Evolutionary conservation across 2,888 invertebrate species (phyloP), one percentile per base, ranked within the genome.

Genomic region (Busseola fusca): DNA sequence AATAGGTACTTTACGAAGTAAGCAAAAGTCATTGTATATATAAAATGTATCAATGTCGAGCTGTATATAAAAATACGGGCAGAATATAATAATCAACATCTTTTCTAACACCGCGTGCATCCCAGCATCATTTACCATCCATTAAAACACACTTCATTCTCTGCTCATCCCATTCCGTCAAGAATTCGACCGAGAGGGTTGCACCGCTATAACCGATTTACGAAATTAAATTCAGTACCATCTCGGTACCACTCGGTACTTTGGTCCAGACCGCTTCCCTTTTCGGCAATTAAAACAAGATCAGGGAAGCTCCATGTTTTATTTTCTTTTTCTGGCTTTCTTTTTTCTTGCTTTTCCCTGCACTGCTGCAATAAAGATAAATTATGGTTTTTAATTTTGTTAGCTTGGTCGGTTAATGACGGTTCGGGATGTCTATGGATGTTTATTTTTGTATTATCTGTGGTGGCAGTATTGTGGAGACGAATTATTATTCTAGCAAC

Each of bases 311-410:
- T 76, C 25, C 80, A 74, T 79, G 84, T 82, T 85, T 81, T 84
- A 69, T 84, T 86, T 86, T 74, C 70, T 67, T 87, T 87, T 86
- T 85, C 73, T 12, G 68, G 16, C 30, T 21, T 76, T 30, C n/a
- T 85, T 85, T 87, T 83, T 68, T 66, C 87, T 88, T 87, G 86
- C 86, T 87, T 89, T 86, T 84, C 84, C 80, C 80, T 85, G 84
- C 86, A 82, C 84, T 87, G 85, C 87, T 84, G 91, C 90, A 89
- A 92, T 93, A 92, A 93, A 93, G 91, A 92, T 93, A 93, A 93
- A 93, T 93, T 92, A 93, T 93, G 91, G 91, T 91, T 93, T 93
- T 94, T 93, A 94, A 93, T 94, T 93, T 92, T 86, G 89, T 81
- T 84, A 78, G 82, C 75, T 83, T 80, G 83, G 82, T 87, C 75